Percentiles rank a stretch among this genome's conserved stretches.
phyloP scores from a whole-genome alignment of 2,888 invertebrate genomes.

The Trichacis sp. region DNA sequence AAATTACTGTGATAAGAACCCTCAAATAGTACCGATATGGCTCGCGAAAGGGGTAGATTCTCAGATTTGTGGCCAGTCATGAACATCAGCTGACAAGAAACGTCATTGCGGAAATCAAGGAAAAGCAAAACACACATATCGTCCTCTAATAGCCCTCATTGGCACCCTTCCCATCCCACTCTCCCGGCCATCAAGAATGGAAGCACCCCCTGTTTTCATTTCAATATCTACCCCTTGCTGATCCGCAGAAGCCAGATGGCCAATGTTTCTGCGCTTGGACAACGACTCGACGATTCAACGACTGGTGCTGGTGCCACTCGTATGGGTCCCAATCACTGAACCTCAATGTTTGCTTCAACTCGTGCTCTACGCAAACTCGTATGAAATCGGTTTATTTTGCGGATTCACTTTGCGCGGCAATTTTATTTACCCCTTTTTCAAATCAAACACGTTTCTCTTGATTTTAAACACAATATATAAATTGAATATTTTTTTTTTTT shows the following conservation, averaged over 20 bases:
- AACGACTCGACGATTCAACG: too few species aligned
- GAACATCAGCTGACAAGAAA: constrained; percentile 39
- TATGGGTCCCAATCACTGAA: constrained; percentile 63
- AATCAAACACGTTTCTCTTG: too few species aligned
- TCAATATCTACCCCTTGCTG: constrained; percentile 65
- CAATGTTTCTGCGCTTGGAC: constrained; percentile 45
- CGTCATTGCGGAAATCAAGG: constrained; percentile 40
- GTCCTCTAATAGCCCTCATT: constrained; percentile 69
- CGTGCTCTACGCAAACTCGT: constrained; percentile 43
- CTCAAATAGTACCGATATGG: too few species aligned
- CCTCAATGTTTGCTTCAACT: constrained; percentile 67
- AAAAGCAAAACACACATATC: constrained; percentile 66
- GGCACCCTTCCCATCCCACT: constrained; percentile 61
- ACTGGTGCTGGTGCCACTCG: constrained; percentile 19
- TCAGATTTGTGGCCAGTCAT: too few species aligned
- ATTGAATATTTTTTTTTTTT: too few species aligned
- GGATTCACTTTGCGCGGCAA: constrained; percentile 30
- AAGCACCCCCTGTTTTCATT: constrained; percentile 65
- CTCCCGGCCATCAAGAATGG: constrained; percentile 43
- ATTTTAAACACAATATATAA: too few species aligned
- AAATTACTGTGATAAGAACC: too few species aligned
- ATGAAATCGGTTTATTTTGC: constrained; percentile 63
- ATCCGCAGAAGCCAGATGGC: constrained; percentile 61
- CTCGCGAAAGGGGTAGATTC: too few species aligned
- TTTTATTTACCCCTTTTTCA: too few species aligned